phyloP scores from a whole-genome alignment of 2,888 invertebrate species.

The Drosophila mimica region DNA sequence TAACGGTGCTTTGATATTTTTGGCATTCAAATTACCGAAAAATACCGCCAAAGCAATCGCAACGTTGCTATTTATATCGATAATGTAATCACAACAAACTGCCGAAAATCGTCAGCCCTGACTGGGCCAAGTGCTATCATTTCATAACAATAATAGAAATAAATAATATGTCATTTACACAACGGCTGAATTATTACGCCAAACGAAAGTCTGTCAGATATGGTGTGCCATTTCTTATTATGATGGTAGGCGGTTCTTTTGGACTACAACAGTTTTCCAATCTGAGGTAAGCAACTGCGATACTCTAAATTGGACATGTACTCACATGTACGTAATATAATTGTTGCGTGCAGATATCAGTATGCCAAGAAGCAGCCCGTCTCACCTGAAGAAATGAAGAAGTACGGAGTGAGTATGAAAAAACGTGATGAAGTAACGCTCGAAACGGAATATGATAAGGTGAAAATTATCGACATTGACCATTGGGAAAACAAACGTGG shows the following conservation, averaged over 20 bases:
- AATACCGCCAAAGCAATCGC: conserved; percentile 23
- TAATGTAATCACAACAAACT: background rate
- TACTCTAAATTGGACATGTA: background rate
- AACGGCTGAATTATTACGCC: conserved; percentile 68
- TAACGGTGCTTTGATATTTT: background rate
- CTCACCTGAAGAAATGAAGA: conserved; percentile 88
- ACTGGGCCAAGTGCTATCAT: conserved; percentile 34
- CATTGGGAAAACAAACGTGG: conserved; percentile 94
- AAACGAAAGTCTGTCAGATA: conserved; percentile 86
- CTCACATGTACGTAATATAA: conserved; percentile 9
- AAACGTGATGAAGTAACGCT: conserved; percentile 89
- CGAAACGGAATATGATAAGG: conserved; percentile 90
- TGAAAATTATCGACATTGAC: conserved; percentile 90
- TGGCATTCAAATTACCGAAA: conserved; percentile 1
- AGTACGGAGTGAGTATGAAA: conserved; percentile 89
- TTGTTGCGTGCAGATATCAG: conserved; percentile 85
- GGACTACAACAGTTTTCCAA: conserved; percentile 90
- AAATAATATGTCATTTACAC: conserved; percentile 67
- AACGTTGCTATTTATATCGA: conserved; percentile 9
- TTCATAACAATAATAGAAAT: conserved; percentile 63
- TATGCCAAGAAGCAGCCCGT: conserved; percentile 87
- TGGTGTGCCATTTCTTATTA: conserved; percentile 90
- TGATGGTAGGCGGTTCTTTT: conserved; percentile 92
- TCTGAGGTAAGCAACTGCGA: conserved; percentile 86
- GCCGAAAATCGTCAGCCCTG: conserved; percentile 27